Conservation (phyloP, 2,888 invertebrate species). For the Ormia ochracea region DNA sequence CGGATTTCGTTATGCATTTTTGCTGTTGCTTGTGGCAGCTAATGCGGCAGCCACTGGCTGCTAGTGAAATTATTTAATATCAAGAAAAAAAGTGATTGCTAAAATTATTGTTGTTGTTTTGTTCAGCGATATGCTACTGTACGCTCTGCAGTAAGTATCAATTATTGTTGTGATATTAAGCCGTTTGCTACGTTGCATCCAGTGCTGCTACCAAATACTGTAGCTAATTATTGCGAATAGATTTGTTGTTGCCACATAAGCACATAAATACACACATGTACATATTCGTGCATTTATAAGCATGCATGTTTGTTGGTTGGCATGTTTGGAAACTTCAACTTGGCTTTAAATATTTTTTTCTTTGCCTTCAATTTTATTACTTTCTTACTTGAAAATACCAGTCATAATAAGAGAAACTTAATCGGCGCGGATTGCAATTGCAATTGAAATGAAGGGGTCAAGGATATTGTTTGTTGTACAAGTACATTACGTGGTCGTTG, state of each 20-base stretch:
- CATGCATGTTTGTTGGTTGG: constrained; percentile 19
- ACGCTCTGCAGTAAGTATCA: constrained; percentile 15
- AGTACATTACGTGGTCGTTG: constrained; percentile 9
- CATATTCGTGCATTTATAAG: background rate
- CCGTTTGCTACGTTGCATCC: constrained; percentile 48
- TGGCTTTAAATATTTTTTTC: background rate
- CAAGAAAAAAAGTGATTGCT: background rate
- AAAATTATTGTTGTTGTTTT: background rate
- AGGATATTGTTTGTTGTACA: constrained; percentile 43
- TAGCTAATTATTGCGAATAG: constrained; percentile 61
- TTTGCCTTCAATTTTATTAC: background rate
- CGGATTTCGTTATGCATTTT: constrained; percentile 15
- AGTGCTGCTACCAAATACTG: constrained; percentile 41
- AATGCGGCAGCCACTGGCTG: background rate
- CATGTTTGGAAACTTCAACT: constrained; percentile 42
- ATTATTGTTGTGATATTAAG: constrained; percentile 26
- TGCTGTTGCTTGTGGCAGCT: background rate
- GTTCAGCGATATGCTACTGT: constrained; percentile 17
- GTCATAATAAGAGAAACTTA: constrained; percentile 41
- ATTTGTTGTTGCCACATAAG: constrained; percentile 41
- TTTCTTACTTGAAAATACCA: constrained; percentile 9
- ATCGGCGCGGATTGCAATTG: constrained; percentile 52
- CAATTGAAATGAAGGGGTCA: constrained; percentile 57
- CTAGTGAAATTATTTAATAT: constrained; percentile 30
- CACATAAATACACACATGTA: background rate